Evolutionary conservation across 2,797 vertebrate genomes (phyloP).

Genomic region (Staurois parvus): DNA sequence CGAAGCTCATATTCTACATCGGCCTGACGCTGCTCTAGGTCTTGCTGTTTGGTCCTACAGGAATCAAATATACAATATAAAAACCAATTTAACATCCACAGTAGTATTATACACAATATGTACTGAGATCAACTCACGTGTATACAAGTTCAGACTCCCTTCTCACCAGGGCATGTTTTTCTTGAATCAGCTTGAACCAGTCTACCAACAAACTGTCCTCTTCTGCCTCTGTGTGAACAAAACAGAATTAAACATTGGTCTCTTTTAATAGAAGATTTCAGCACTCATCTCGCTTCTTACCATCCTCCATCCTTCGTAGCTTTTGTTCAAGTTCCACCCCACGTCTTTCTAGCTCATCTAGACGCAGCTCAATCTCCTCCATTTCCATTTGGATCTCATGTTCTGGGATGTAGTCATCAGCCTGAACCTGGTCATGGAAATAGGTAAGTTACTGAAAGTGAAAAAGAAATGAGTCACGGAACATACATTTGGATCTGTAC

Average conservation of each 20-base stretch:
- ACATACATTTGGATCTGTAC: too few species aligned
- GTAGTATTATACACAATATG: background rate
- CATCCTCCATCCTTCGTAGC: slow-evolving; percentile 79
- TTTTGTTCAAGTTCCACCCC: slow-evolving; percentile 86
- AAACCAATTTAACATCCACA: background rate
- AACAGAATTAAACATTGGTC: background rate
- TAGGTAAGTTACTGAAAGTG: background rate
- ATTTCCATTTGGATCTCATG: slow-evolving; percentile 85
- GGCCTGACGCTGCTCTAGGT: slow-evolving; percentile 88
- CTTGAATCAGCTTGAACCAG: slow-evolving; percentile 89
- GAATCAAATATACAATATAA: background rate
- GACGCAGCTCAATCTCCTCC: slow-evolving; percentile 79
- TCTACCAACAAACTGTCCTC: slow-evolving; percentile 89
- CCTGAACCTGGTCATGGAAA: slow-evolving; percentile 81
- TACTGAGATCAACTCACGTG: slow-evolving; percentile 78
- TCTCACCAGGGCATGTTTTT: slow-evolving; percentile 85
- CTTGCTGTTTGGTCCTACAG: slow-evolving; percentile 87
- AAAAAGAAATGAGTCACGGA: too few species aligned
- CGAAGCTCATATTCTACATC: slow-evolving; percentile 90
- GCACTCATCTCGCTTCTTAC: slow-evolving; percentile 68
- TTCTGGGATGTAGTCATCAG: slow-evolving; percentile 80
- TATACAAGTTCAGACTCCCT: slow-evolving; percentile 88
- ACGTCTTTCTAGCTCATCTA: slow-evolving; percentile 83
- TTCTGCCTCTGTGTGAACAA: slow-evolving; percentile 77
- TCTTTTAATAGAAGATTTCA: too few species aligned